phyloP scores from a whole-genome alignment of 2,888 invertebrate genomes.

The Dicyrtomina minuta region DNA sequence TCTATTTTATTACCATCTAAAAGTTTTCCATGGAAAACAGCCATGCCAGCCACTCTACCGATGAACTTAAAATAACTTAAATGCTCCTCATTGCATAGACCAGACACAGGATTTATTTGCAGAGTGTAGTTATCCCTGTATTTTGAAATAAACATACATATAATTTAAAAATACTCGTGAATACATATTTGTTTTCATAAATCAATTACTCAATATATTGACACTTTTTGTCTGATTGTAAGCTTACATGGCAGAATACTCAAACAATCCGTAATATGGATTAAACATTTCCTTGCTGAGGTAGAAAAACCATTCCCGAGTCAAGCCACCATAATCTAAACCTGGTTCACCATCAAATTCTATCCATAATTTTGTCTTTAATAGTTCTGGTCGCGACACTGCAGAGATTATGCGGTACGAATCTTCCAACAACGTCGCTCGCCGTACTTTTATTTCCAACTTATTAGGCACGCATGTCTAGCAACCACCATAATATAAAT shows the following conservation, averaged over 20 bases:
- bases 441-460: slow-evolving; percentile 88
- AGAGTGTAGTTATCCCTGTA: slow-evolving; percentile 92
- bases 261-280: slow-evolving; percentile 98
- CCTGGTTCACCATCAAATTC: slow-evolving; percentile 98
- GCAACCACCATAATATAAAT: slow-evolving; percentile 41
- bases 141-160: background rate
- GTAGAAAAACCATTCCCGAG: slow-evolving; percentile 98
- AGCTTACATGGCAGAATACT: slow-evolving; percentile 94
- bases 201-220: background rate
- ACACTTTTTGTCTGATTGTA: background rate
- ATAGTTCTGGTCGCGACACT: slow-evolving; percentile 83
- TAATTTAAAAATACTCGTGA: background rate
- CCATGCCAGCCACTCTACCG: slow-evolving; percentile 97
- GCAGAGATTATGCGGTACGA: slow-evolving; percentile 93
- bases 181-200: background rate
- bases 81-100: slow-evolving; percentile 96
- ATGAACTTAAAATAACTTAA: slow-evolving; percentile 95
- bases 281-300: slow-evolving; percentile 99
- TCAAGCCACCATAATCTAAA: slow-evolving; percentile 92
- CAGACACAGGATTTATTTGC: slow-evolving; percentile 98
- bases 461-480: slow-evolving; percentile 95
- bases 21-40: slow-evolving; percentile 97
- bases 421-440: slow-evolving; percentile 92
- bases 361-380: slow-evolving; percentile 97
- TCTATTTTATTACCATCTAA: slow-evolving; percentile 77